Base-by-base conservation (phyloP, 2,888 invertebrate genomes). In the Blera fallax region DNA sequence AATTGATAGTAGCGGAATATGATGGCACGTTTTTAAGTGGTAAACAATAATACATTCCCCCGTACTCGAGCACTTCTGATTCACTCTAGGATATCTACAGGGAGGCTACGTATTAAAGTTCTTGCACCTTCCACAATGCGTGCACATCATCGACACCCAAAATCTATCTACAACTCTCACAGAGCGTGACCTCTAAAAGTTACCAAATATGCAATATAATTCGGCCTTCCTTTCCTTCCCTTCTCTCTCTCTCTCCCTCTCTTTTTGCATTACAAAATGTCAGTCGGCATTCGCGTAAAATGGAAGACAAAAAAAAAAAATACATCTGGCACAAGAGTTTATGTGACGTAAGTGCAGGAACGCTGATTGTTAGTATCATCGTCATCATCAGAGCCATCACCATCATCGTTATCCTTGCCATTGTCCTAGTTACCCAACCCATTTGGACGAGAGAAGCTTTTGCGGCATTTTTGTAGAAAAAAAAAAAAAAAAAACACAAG, bases 331-430 rank as follows among this genome's bases (percentile, higher is more conserved):
- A 56, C 21, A 21, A 58, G 65, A 65, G 32, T 70, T 27, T 58
- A 58, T 72, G 58, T 81, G 85, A 85, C 62, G 77, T 79, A 81
- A 81, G 62, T 85, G 77, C 81, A 67, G 77, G 50, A 67, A 54
- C 60, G 43, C 34, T 65, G 80, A 85, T 76, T 76, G 65, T 80
- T 43, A 52, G 67, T 48, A 73, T 56, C 58, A 43, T 60, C 58
- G 32, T 43, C 80, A 76, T 76, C 85, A 74, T 69, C 60, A 40
- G 27, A 56, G 60, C 45, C 74, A 69, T 87, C 88, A 88, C 88
- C 88, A 87, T 87, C 87, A 74, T 83, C 87, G 88, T 87, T 81
- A 87, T 89, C 89, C 89, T 89, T 89, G 89, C 89, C 89, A 89
- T 89, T 89, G 89, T 88, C 89, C 89, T 87, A 89, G 88, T 89